Conservation (phyloP, 2,888 invertebrate genomes). For the Drosophila emarginata region DNA sequence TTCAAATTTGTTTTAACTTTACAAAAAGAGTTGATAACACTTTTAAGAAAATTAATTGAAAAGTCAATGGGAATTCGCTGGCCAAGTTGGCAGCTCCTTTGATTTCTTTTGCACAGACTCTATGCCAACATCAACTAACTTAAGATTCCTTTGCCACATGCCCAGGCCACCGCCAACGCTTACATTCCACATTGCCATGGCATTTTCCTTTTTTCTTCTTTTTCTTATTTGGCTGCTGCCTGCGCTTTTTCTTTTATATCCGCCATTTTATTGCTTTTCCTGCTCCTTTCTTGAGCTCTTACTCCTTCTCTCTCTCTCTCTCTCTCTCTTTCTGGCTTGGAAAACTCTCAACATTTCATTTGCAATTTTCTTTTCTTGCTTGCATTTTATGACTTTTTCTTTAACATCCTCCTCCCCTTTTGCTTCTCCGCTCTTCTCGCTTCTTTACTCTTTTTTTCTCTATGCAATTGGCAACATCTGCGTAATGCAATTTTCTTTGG, state of each 20-base stretch:
- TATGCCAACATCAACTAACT: background rate
- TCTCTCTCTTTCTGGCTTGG: constrained; percentile 25
- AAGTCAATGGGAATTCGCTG: background rate
- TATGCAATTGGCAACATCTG: constrained; percentile 74
- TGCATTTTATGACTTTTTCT: constrained; percentile 72
- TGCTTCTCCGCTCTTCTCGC: background rate
- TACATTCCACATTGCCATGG: constrained; percentile 25
- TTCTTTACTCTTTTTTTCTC: background rate
- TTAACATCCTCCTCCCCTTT: constrained; percentile 45
- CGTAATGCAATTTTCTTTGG: constrained; percentile 70
- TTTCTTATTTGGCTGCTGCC: constrained; percentile 15
- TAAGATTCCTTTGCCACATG: constrained; percentile 2
- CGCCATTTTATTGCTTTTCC: constrained; percentile 55
- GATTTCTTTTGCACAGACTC: background rate
- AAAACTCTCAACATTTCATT: constrained; percentile 64
- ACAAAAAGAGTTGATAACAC: too few relatives aligned
- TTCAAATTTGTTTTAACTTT: too few relatives aligned
- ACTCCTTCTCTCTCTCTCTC: background rate
- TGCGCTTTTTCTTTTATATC: constrained; percentile 34
- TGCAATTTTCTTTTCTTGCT: constrained; percentile 69
- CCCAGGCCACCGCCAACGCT: background rate
- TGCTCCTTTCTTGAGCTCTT: constrained; percentile 10
- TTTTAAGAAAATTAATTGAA: background rate
- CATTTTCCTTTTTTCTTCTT: constrained; percentile 19
- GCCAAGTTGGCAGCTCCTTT: background rate